Conservation (phyloP, 1,140 invertebrate genomes). For the Drosophila hydei region DNA sequence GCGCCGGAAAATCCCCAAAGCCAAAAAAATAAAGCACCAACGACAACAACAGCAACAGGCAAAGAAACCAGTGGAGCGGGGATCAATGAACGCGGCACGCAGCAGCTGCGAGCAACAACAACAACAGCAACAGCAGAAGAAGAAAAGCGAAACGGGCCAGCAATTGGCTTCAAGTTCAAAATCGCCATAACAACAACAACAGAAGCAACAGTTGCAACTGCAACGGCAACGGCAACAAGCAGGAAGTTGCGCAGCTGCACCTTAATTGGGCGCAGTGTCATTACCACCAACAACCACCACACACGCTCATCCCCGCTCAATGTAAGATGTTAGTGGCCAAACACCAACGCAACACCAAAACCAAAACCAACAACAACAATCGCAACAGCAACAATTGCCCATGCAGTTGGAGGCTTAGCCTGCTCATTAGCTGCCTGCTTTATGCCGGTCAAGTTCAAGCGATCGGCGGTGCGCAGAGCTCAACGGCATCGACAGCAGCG, state of each 20-base stretch:
- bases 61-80: conserved; percentile 51
- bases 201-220: conserved; percentile 25
- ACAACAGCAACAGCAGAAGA: conserved; percentile 46
- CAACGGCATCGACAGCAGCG: conserved; percentile 42
- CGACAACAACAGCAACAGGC: conserved; percentile 21
- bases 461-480: conserved; percentile 32
- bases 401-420: conserved; percentile 60
- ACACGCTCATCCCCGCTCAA: conserved; percentile 67
- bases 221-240: conserved; percentile 41
- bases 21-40: conserved; percentile 36
- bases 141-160: conserved; percentile 63
- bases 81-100: conserved; percentile 80
- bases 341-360: conserved; percentile 14
- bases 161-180: conserved; percentile 68
- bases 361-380: conserved; percentile 15
- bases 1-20: conserved; percentile 71
- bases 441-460: conserved; percentile 11
- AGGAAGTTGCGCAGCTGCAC: conserved; percentile 74
- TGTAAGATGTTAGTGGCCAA: conserved; percentile 83
- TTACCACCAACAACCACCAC: conserved; percentile 56
- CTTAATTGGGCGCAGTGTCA: conserved; percentile 78
- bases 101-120: conserved; percentile 62
- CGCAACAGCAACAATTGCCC: conserved; percentile 34
- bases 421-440: conserved; percentile 50
- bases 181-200: conserved; percentile 51